Evolutionary conservation across 1,140 invertebrate genomes (phyloP).

Genomic region (Planococcus citri): DNA sequence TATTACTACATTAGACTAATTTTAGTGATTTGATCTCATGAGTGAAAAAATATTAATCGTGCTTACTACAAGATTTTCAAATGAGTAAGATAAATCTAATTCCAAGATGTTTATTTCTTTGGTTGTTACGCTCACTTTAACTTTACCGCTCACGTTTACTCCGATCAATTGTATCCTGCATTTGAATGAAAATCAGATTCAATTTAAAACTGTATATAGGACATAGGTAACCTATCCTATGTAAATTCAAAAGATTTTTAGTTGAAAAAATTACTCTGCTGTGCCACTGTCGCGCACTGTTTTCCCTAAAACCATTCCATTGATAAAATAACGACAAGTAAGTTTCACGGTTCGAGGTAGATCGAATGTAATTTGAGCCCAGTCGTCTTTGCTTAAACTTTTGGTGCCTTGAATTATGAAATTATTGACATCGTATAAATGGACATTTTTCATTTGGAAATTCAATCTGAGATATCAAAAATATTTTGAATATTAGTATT

Average conservation of each 20-base stretch:
- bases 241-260: not conserved
- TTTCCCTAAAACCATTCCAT: not conserved
- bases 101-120: not conserved
- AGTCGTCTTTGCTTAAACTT: constrained; percentile 9
- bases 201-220: not conserved
- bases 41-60: not conserved
- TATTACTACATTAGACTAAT: no score
- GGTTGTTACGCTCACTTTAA: not conserved
- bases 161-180: not conserved
- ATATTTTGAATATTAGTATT: not conserved
- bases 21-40: no score
- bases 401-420: constrained; percentile 4
- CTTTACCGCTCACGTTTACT: not conserved
- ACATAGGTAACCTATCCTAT: no score
- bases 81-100: not conserved
- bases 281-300: not conserved
- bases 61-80: not conserved
- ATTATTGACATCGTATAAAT: not conserved
- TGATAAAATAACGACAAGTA: not conserved
- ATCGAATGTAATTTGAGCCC: not conserved
- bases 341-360: not conserved
- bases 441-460: constrained; percentile 13
- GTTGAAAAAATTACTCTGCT: constrained; percentile 10
- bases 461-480: not conserved
- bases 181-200: not conserved